phyloP scores from a whole-genome alignment of 53 echinoderm and acorn worm species.

The Holothuria leucospilota region DNA sequence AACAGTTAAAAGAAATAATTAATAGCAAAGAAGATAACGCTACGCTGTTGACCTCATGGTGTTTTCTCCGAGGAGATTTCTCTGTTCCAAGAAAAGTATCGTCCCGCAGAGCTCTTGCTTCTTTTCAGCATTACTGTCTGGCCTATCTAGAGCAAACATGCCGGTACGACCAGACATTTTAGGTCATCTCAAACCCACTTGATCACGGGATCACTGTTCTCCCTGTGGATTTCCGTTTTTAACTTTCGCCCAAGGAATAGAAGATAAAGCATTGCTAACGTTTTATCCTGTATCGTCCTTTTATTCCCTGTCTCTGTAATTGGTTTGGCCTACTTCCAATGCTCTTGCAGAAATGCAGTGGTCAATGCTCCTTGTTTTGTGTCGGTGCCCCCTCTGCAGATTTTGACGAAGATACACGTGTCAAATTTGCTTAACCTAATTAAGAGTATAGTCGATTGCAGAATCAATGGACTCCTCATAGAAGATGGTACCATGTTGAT shows the following conservation, averaged over 20 bases:
- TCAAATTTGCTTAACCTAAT: slow-evolving; percentile 36
- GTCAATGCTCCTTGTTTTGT: slow-evolving; percentile 2
- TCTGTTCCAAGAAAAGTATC: too few species aligned
- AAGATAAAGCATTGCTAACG: background rate
- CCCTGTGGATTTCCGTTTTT: background rate
- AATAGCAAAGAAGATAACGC: too few species aligned
- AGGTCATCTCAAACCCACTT: background rate
- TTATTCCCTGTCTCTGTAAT: slow-evolving; percentile 2
- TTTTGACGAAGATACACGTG: background rate
- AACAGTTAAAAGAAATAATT: too few species aligned
- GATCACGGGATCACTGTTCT: slow-evolving; percentile 4
- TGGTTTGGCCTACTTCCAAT: slow-evolving; percentile 33
- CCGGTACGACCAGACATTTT: background rate
- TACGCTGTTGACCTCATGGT: too few species aligned
- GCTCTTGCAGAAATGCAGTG: background rate
- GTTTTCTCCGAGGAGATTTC: too few species aligned
- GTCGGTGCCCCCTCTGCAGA: background rate
- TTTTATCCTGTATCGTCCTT: background rate
- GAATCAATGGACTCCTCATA: background rate
- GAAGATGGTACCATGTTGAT: too few species aligned
- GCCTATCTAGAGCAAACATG: slow-evolving; percentile 22
- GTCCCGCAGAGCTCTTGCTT: too few species aligned
- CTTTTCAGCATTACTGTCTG: too few species aligned
- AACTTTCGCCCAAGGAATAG: slow-evolving; percentile 11
- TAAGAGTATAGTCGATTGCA: slow-evolving; percentile 6